Percentiles rank a stretch among this genome's conserved stretches.
Conservation (phyloP, 2,797 vertebrate species). For the Ammospiza maritima region DNA sequence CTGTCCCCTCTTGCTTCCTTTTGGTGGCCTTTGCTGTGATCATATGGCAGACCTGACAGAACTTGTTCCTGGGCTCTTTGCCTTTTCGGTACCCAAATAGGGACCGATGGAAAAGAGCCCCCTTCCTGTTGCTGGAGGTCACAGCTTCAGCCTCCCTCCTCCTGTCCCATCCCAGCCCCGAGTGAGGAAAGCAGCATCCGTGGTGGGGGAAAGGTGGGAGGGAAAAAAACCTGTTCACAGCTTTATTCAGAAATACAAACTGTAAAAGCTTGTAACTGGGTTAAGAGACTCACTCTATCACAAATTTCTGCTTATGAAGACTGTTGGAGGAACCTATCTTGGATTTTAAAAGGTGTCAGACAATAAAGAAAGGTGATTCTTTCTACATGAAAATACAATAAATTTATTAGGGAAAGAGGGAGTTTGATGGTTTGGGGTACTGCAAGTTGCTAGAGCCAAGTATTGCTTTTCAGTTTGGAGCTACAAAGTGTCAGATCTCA, state of each 20-base stretch:
- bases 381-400: not conserved
- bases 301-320: not conserved
- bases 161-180: not conserved
- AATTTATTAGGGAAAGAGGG: not conserved
- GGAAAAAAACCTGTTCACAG: rapidly evolving
- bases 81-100: not conserved
- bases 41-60: not conserved
- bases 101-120: not conserved
- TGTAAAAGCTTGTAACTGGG: not conserved
- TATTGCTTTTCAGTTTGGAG: not conserved
- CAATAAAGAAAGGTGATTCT: not conserved
- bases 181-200: not conserved
- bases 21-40: not conserved
- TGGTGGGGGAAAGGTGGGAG: rapidly evolving
- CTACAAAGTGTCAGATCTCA: not conserved
- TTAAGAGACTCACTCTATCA: not conserved
- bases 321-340: not conserved
- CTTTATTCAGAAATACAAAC: not conserved
- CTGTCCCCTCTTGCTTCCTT: not conserved
- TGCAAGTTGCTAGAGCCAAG: not conserved
- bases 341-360: not conserved
- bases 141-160: not conserved
- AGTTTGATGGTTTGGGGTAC: not conserved
- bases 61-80: not conserved
- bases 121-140: not conserved